Percentiles rank a stretch among this genome's conserved stretches.
These are phyloP conservation scores for Lerista edwardsae DNA, from an alignment of 2,797 vertebrate genomes.

Conservation along the genomic window DNA sequence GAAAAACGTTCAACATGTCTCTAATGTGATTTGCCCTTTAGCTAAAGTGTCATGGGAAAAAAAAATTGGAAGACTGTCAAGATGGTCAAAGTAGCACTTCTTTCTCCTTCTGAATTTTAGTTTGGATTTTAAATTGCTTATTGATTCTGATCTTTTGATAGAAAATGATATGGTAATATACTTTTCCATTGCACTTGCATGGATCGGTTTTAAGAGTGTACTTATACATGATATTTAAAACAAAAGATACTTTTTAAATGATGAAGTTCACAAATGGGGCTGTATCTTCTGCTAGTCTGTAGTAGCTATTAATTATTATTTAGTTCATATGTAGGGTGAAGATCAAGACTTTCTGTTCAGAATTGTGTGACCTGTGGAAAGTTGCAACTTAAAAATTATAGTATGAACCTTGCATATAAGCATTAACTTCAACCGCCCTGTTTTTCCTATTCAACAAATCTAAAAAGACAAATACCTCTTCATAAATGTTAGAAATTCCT, in stretches of 20 bases:
- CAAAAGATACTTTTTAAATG: neutral
- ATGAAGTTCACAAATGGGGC: neutral
- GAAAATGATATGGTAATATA: neutral
- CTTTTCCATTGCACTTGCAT: neutral
- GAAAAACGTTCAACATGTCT: slow-evolving; percentile 31
- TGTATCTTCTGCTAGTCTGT: neutral
- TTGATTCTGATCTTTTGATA: slow-evolving; percentile 16
- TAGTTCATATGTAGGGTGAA: neutral
- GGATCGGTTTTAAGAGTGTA: neutral
- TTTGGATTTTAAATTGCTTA: slow-evolving; percentile 13
- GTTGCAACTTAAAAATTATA: neutral
- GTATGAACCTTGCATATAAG: neutral
- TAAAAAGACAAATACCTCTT: neutral
- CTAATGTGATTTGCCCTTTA: slow-evolving; percentile 48
- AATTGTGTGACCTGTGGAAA: neutral
- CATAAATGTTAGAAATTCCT: neutral
- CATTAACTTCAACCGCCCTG: too few species aligned
- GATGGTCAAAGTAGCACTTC: slow-evolving; percentile 20
- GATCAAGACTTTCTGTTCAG: neutral
- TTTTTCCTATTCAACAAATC: neutral
- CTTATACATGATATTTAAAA: too few species aligned
- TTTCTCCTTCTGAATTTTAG: slow-evolving; percentile 34
- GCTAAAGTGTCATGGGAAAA: slow-evolving; percentile 62
- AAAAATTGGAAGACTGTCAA: neutral
- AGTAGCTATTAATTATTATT: neutral